These are phyloP conservation scores for Apoda limacodes DNA, from an alignment of 2,888 invertebrate species.

Conservation along the genomic window DNA sequence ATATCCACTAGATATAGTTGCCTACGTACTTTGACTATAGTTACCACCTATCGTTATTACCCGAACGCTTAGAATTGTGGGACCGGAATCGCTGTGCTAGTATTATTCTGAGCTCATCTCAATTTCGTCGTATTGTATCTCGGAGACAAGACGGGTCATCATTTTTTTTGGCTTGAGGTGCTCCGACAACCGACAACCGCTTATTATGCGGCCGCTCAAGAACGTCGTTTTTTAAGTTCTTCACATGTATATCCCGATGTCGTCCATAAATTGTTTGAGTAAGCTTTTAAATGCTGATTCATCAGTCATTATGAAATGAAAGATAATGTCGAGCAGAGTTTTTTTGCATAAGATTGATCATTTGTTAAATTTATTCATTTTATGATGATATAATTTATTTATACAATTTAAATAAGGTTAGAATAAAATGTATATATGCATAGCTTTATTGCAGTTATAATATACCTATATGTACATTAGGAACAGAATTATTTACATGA, in stretches of 20 bases:
- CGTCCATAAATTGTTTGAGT: slow-evolving; percentile 28
- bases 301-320: slow-evolving; percentile 32
- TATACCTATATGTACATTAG: too few species aligned
- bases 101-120: slow-evolving; percentile 36
- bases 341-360: slow-evolving; percentile 26
- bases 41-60: slow-evolving; percentile 44
- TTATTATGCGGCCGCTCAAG: slow-evolving; percentile 39
- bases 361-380: slow-evolving; percentile 27
- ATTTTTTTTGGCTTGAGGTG: slow-evolving; percentile 36
- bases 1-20: slow-evolving; percentile 40
- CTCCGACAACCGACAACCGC: slow-evolving; percentile 25
- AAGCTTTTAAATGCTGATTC: slow-evolving; percentile 44
- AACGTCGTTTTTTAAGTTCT: slow-evolving; percentile 32
- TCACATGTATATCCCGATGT: slow-evolving; percentile 29
- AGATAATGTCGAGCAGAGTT: slow-evolving; percentile 32
- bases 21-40: slow-evolving; percentile 32
- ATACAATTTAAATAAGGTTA: too few species aligned
- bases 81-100: slow-evolving; percentile 25
- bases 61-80: slow-evolving; percentile 39
- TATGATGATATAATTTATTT: too few species aligned
- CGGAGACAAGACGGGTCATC: slow-evolving; percentile 48
- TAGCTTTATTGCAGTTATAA: too few species aligned
- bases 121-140: slow-evolving; percentile 50
- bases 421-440: too few species aligned
- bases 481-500: too few species aligned